These are phyloP conservation scores for Xylocopa sonorina DNA, from an alignment of 1,140 invertebrate genomes.

Conservation along the genomic window DNA sequence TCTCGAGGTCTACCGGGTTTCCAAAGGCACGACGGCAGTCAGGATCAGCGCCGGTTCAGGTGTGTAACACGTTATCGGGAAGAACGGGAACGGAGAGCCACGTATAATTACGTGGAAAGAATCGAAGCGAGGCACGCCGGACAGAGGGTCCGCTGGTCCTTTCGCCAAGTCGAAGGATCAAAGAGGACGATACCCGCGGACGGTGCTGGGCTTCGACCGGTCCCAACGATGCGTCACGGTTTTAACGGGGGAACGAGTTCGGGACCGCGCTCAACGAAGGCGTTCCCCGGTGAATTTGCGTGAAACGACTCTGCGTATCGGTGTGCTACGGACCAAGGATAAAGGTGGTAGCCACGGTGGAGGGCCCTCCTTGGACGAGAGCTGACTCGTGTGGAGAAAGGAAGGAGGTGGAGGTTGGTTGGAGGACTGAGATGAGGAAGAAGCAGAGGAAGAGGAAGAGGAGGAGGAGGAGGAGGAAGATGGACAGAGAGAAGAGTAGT, in stretches of 20 bases:
- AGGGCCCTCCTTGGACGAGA: constrained; percentile 7
- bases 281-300: constrained; percentile 76
- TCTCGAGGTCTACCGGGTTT: not conserved
- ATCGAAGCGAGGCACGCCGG: constrained; percentile 45
- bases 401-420: not conserved
- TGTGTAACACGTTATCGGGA: constrained; percentile 33
- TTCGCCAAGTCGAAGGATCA: constrained; percentile 71
- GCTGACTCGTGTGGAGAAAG: not conserved
- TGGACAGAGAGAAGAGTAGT: not conserved
- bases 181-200: constrained; percentile 71
- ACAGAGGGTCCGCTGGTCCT: constrained; percentile 48
- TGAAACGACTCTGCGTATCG: constrained; percentile 74
- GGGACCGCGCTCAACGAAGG: constrained; percentile 52
- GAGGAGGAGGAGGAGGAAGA: not conserved
- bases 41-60: constrained; percentile 27
- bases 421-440: not conserved
- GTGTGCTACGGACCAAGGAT: constrained; percentile 59
- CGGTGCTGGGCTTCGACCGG: constrained; percentile 64
- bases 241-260: constrained; percentile 70
- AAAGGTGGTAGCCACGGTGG: constrained; percentile 62
- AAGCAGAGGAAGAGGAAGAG: no score
- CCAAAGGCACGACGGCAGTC: not conserved
- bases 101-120: constrained; percentile 75
- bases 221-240: constrained; percentile 73
- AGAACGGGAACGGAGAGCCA: constrained; percentile 29